Base-by-base conservation (phyloP, 2,797 vertebrate genomes). In the Numenius phaeopus region DNA sequence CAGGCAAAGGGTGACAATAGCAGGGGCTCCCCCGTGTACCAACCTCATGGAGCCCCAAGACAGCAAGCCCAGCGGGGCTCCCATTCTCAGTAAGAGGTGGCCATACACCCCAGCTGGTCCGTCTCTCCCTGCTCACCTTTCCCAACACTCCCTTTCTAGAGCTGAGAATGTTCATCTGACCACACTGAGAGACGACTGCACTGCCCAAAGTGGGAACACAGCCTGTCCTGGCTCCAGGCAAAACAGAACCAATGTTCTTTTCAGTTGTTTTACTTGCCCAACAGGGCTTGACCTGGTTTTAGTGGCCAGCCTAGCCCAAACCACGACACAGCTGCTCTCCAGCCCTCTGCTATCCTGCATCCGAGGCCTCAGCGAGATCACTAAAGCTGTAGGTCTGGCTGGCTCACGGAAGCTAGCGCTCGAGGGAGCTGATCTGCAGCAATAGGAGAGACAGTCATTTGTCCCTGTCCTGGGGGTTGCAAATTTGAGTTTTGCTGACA, bases 151-250 rank as follows among this genome's bases (percentile, higher is more conserved):
- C 27, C 37, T 54, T 82, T 34, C 54, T 66, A 34, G 32, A 39
- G 77, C 34, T 9, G 10, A 67, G 47, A 11, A 18, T 59, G 29
- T 44, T n/a, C 29, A 19, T 15, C 44, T 21, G 46, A 39, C 37
- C 47, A 13, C 24, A 17, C 1, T 9, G 40, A 15, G 24, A 24
- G 8, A 65, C 6, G 1, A 5, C 47, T 61, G 67, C 27, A 5
- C 50, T 14, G 46, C 52, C 17, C 3, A 0, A 50, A 49, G 40
- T 1, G 0, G 39, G 27, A 47, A 44, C 8, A 7, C 40, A 44
- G 55, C 6, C 3, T n/a, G 21, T n/a, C 62, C 62, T 44, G 14
- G 20, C 44, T 44, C 16, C 40, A 65, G 21, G 29, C n/a, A 65
- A 44, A 65, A 17, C 29, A 44, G 62, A 65, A 44, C 40, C 21